phyloP scores from a whole-genome alignment of 2,113 vertebrate genomes.

The Limanda limanda region DNA sequence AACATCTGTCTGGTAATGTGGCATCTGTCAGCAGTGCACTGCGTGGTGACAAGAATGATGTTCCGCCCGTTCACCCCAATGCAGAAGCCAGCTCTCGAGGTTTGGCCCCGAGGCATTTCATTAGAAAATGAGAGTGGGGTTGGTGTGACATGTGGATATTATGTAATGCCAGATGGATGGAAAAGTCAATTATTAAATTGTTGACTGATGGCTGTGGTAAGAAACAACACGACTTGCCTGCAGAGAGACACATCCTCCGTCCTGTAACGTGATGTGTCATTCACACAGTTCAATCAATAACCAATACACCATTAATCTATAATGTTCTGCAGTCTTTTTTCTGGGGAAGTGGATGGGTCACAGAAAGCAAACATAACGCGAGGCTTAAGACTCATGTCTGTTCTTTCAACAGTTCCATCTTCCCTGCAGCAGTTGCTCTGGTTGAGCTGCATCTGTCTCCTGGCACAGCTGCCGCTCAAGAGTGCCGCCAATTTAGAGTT shows the following conservation, averaged over 20 bases:
- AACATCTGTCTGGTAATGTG: conserved; percentile 47
- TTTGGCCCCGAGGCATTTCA: conserved; percentile 25
- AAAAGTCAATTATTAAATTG: conserved; percentile 42
- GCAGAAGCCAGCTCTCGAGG: conserved; percentile 7
- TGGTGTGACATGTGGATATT: conserved; percentile 6
- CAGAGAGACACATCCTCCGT: neutral
- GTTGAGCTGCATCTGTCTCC: conserved; percentile 4
- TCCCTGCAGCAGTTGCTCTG: neutral
- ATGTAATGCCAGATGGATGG: conserved; percentile 32
- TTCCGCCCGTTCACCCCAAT: conserved; percentile 20
- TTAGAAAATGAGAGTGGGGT: conserved; percentile 27
- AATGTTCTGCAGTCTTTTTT: neutral
- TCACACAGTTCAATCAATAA: conserved; percentile 6
- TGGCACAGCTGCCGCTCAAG: conserved; percentile 33
- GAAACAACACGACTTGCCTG: neutral
- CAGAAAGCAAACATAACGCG: neutral
- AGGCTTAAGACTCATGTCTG: neutral
- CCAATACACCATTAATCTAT: conserved; percentile 5
- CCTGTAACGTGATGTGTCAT: neutral
- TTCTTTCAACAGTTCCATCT: neutral
- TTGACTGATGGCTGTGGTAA: conserved; percentile 22
- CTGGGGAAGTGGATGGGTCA: neutral
- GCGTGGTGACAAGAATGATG: conserved; percentile 16
- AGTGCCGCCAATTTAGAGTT: neutral
- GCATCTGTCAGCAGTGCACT: conserved; percentile 52